Base-by-base conservation (phyloP, 2,888 invertebrate species). In the Hypsopygia costalis region DNA sequence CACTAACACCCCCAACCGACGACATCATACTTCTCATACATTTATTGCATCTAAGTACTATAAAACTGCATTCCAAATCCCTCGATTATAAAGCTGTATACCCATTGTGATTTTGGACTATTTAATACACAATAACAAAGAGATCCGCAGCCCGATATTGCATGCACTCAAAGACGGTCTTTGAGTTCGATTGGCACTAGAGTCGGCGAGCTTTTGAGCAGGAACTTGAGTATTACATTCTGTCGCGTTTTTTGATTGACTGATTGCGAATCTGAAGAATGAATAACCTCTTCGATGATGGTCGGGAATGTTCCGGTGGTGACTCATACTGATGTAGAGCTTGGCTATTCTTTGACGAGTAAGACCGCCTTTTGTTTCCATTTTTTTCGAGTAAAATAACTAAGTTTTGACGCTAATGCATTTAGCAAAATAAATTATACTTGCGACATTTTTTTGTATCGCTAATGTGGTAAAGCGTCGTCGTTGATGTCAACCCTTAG, bases 131-230 rank as follows among this genome's bases (percentile, higher is more conserved):
- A 80, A 77, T 74, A 75, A 79, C 65, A 64, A 63, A 76, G 66
- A 85, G 86, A 86, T 86, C 83, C 78, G 86, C 78, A 63, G 53
- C 55, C 63, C 68, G 82, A 86, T 86, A 82, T 72, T 72, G 72
- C 69, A 56, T 57, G 74, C 73, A 58, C 55, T 75, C 68, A 69
- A 58, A 67, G 63, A 59, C 60, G 65, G 63, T 55, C 57, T 62
- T 69, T 71, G 66, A 75, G 75, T 85, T 78, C 79, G 81, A 85
- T 85, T 82, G 80, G 80, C 72, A 71, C 74, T 78, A 68, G 57
- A 72, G 77, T 66, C 83, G 82, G 83, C 70, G 49, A 51, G 69
- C 82, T 76, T 83, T 82, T 74, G 74, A 39, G 5, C 7, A 6
- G 3, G 16, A 38, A 12, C 25, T 38, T n/a, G 32, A 38, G 36